Evolutionary conservation across 2,797 vertebrate species (phyloP).

Genomic region (Mus spretus): DNA sequence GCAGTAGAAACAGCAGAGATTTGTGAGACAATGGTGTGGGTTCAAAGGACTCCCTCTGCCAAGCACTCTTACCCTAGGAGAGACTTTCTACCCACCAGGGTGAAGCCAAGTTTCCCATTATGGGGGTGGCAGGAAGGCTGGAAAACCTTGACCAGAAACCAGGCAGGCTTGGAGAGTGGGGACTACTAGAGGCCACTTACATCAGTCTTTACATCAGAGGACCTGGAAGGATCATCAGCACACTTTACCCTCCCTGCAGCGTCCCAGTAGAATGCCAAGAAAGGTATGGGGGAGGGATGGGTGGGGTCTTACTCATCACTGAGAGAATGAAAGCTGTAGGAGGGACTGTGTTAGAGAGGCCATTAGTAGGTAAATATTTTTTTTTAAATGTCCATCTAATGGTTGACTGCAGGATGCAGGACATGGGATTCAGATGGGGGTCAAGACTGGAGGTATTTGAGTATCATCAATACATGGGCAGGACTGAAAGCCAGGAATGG

Average conservation of each 20-base stretch:
- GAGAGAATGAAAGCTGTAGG: neutral
- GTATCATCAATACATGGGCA: fast-evolving
- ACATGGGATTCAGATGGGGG: no score
- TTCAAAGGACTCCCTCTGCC: neutral
- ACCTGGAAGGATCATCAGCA: neutral
- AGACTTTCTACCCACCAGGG: neutral
- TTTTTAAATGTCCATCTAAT: neutral
- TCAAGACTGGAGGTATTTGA: fast-evolving
- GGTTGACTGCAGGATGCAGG: fast-evolving
- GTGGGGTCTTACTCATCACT: neutral
- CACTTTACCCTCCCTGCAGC: fast-evolving
- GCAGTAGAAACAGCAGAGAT: neutral
- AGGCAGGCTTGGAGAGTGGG: no score
- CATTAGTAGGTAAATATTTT: neutral
- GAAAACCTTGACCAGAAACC: neutral
- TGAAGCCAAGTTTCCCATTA: neutral
- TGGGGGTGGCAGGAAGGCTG: fast-evolving
- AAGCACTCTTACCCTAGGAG: no score
- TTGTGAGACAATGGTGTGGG: neutral
- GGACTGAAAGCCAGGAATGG: neutral
- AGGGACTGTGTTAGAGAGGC: neutral
- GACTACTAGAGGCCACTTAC: neutral
- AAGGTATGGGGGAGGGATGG: neutral
- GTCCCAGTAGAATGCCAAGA: fast-evolving
- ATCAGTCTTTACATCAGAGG: fast-evolving